Base-by-base conservation (phyloP, 2,797 vertebrate species). In the Xenops minutus region DNA sequence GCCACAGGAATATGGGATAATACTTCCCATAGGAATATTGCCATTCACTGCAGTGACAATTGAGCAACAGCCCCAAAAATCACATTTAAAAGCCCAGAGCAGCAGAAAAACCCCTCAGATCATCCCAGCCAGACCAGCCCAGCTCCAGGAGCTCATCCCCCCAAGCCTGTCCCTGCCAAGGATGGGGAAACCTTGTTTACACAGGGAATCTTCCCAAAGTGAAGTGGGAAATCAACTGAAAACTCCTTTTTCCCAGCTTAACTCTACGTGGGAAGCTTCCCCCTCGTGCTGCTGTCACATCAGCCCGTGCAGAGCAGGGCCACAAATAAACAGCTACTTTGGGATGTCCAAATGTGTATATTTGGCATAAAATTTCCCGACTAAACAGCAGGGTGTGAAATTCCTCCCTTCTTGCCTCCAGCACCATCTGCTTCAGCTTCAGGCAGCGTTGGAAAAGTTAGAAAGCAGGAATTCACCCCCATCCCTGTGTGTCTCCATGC, bases 361-460 rank as follows among this genome's bases (percentile, higher is more conserved):
- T 59, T 76, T 88, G 88, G 73, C 75, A 61, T 48, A 23, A 94
- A 94, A 95, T 81, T n/a, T 62, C 82, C 72, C 1, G 1, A 73
- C 46, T n/a, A 68, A 93, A 54, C 63, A 87, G 75, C 73, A 75
- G 37, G n/a, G 66, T 69, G 68, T 83, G 90, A 95, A 91, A 89
- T 79, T 86, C 49, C 66, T 71, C 56, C 67, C 84, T 55, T 37
- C 80, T 79, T 59, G 51, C 30, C 67, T 68, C 19, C 61, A 66
- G 66, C 24, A 41, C 80, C 10, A 7, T 73, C 74, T 93, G 91
- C 67, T 58, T 62, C 63, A 84, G 73, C 77, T 77, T 52, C 72
- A 63, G 78, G 24, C 10, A 0, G 43, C 5, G 0, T 72, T 72
- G 66, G 34, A 17, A 39, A 74, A 87, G 81, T 17, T 36, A 83